Percentiles rank a stretch among this genome's conserved stretches.
Conservation (phyloP, 2,888 invertebrate genomes). For the Ochlodes sylvanus region DNA sequence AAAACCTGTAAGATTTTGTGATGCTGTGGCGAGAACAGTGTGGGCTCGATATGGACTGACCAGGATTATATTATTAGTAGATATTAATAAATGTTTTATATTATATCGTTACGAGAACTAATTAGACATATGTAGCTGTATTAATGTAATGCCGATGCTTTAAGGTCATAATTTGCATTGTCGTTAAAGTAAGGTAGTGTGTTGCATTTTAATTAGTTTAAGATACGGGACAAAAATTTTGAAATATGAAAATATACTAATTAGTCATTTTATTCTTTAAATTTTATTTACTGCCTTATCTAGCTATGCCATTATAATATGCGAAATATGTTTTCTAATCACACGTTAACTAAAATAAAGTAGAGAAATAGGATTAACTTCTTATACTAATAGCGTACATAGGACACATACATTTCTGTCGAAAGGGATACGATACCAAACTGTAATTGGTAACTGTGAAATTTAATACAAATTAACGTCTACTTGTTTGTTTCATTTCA, state of each 20-base stretch:
- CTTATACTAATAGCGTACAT: slow-evolving; percentile 15
- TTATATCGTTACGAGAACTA: slow-evolving; percentile 60
- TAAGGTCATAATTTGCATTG: slow-evolving; percentile 61
- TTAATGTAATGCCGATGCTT: slow-evolving; percentile 64
- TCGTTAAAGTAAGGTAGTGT: slow-evolving; percentile 48
- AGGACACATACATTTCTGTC: slow-evolving; percentile 11
- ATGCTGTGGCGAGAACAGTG: slow-evolving; percentile 71
- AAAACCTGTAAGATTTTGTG: slow-evolving; percentile 32
- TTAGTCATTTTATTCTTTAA: not conserved
- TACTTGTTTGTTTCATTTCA: slow-evolving; percentile 60
- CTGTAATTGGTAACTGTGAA: slow-evolving; percentile 54
- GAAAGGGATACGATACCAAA: slow-evolving; percentile 28
- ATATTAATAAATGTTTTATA: slow-evolving; percentile 71
- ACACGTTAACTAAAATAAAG: slow-evolving; percentile 12
- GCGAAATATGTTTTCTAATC: slow-evolving; percentile 9
- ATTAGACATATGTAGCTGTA: slow-evolving; percentile 71
- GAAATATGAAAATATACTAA: slow-evolving; percentile 4
- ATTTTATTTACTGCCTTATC: slow-evolving; percentile 3
- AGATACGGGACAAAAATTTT: slow-evolving; percentile 16
- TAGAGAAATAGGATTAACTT: slow-evolving; percentile 20
- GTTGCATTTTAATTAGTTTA: slow-evolving; percentile 46
- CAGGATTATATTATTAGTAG: slow-evolving; percentile 58
- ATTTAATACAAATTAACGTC: slow-evolving; percentile 78
- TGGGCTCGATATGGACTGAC: slow-evolving; percentile 75
- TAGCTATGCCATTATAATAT: slow-evolving; percentile 8